Evolutionary conservation across 1,140 invertebrate genomes (phyloP).

Genomic region (Scaptomyza montana): DNA sequence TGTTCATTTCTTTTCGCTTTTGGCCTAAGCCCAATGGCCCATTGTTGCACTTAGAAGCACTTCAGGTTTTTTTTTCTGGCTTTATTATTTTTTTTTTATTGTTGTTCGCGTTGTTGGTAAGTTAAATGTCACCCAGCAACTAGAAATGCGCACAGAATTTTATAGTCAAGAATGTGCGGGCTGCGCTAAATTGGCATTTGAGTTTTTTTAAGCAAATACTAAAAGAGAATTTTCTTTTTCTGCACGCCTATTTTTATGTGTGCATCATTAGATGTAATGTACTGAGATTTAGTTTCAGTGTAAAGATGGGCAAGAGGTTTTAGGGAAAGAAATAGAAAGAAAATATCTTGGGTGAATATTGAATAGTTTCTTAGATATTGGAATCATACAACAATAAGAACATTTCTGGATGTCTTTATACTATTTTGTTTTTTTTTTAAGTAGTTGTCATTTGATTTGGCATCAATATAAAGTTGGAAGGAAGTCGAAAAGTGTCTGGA

Average conservation of each 20-base stretch:
- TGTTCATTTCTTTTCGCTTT: slow-evolving; percentile 41
- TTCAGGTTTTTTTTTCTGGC: background rate
- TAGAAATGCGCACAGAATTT: slow-evolving; percentile 30
- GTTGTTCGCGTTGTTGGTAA: background rate
- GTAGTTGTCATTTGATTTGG: slow-evolving; percentile 36
- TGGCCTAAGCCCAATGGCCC: slow-evolving; percentile 13
- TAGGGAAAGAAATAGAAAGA: no score
- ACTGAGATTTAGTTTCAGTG: background rate
- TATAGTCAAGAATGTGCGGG: slow-evolving; percentile 33
- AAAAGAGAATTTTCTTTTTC: background rate
- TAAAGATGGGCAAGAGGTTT: no score
- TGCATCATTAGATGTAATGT: background rate
- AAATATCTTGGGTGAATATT: no score
- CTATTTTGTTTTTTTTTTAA: background rate
- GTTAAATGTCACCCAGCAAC: slow-evolving; percentile 30
- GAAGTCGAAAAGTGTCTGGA: slow-evolving; percentile 14
- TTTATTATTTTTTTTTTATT: slow-evolving; percentile 4
- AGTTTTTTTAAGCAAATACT: background rate
- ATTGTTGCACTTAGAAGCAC: slow-evolving; percentile 31
- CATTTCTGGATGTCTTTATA: no score
- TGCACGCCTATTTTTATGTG: no score
- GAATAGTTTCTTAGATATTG: background rate
- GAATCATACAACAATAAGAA: no score
- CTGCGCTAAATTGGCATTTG: slow-evolving; percentile 32
- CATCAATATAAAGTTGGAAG: slow-evolving; percentile 19